Evolutionary conservation across 2,113 vertebrate genomes (phyloP), one percentile per base, ranked within the genome.

Genomic region (Thymallus thymallus): DNA sequence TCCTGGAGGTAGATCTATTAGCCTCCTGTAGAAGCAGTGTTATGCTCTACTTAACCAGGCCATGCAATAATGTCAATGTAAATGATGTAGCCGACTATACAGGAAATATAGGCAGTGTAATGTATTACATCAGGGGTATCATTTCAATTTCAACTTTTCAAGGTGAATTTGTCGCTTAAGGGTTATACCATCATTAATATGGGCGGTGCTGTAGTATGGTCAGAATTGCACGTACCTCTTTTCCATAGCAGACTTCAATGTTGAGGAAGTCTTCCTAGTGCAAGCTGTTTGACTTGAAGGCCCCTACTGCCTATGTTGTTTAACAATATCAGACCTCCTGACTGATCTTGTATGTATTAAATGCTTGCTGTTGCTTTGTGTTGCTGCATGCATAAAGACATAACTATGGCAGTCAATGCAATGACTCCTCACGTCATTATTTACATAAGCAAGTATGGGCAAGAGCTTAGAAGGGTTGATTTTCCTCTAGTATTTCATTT

Each of bases 341-440:
- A 82, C 84, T 84, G 60, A 68, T 74, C 63, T 79, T 65, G 70
- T 70, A 64, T 87, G 58, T 72, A 78, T 90, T 90, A 65, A 88
- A 84, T 92, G 91, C 89, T 89, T 86, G 76, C 22, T 85, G 75
- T 83, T 85, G 92, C 88, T 91, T 93, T 94, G 3, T 51, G 6
- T 51, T 51, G 90, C 92, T 95, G 96, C 96, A 96, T 96, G 95
- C 69, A 29, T 41, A 79, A 70, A 73, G 72, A 71, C 64, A 81
- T 83, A 72, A 29, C 58, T 26, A 45, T 75, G 51, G 69, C 79
- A 74, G 48, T 72, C 71, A 77, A 32, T 51, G 29, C 22, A 73
- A 77, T 63, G 71, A 82, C 71, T 78, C 68, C 80, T 41, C 82
- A 35, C 86, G 84, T 81, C 1, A 83, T 86, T 86, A 88, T 76